phyloP scores from a whole-genome alignment of 2,113 vertebrate genomes.

The Elgaria multicarinata region DNA sequence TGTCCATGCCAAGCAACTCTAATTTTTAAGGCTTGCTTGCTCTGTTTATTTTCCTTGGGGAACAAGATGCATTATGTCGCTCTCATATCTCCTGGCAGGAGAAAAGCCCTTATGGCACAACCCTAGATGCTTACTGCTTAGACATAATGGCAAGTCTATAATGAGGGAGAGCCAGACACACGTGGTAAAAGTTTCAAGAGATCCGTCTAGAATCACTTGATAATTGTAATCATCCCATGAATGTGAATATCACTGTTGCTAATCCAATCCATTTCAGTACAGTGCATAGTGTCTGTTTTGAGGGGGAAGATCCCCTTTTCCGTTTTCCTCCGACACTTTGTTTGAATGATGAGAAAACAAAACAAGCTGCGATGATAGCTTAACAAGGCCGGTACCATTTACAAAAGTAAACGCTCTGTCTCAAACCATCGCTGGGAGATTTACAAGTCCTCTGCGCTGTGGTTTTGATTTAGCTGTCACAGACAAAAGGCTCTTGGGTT shows the following conservation, averaged over 20 bases:
- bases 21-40: background rate
- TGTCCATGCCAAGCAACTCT: background rate
- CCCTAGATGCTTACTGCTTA: background rate
- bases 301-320: too few relatives aligned
- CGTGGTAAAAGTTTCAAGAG: background rate
- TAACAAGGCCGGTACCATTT: constrained; percentile 19
- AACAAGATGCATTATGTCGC: background rate
- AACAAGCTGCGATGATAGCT: constrained; percentile 5
- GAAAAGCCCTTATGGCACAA: background rate
- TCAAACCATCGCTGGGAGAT: constrained; percentile 22
- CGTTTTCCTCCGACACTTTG: background rate
- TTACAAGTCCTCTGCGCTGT: constrained; percentile 26
- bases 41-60: background rate
- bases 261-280: background rate
- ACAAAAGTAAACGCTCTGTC: constrained; percentile 35
- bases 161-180: background rate
- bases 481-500: constrained; percentile 7
- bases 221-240: background rate
- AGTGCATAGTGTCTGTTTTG: background rate
- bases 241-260: background rate
- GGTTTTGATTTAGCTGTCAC: constrained; percentile 56
- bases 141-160: background rate
- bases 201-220: background rate
- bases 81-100: background rate
- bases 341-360: constrained; percentile 32